These are phyloP conservation scores for Rhamphomyia laevipes DNA, from an alignment of 2,888 invertebrate species.

Conservation along the genomic window DNA sequence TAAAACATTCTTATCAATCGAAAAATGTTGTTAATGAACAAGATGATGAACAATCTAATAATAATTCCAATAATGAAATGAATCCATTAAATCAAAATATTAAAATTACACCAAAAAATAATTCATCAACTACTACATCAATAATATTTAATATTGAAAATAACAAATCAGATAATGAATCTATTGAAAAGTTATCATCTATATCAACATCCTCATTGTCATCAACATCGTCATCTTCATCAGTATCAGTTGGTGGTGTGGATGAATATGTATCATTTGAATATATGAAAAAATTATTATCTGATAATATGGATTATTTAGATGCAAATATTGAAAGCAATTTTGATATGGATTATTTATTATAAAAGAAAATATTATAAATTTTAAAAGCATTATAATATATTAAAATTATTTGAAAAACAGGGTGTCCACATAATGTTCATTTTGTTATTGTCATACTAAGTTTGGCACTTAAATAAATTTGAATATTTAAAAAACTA, in stretches of 20 bases:
- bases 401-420: no score
- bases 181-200: background rate
- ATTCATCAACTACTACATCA: background rate
- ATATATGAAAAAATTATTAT: slow-evolving; percentile 36
- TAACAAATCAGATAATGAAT: background rate
- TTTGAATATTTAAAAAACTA: no score
- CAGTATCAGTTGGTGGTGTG: background rate
- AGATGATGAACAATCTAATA: slow-evolving; percentile 22
- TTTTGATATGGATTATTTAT: slow-evolving; percentile 35
- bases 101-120: background rate
- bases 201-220: background rate
- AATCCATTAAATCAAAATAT: background rate
- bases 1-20: background rate
- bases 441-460: no score
- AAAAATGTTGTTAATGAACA: slow-evolving; percentile 24
- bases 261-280: slow-evolving; percentile 37
- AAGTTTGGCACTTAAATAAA: no score
- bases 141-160: background rate
- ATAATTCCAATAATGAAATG: slow-evolving; percentile 15
- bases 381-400: no score
- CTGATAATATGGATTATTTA: slow-evolving; percentile 14
- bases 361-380: no score
- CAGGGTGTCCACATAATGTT: no score
- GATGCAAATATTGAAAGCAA: slow-evolving; percentile 22
- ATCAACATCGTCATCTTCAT: background rate